Evolutionary conservation across 2,888 invertebrate genomes (phyloP), one percentile per base, ranked within the genome.

Genomic region (Drosophila fungiperda): DNA sequence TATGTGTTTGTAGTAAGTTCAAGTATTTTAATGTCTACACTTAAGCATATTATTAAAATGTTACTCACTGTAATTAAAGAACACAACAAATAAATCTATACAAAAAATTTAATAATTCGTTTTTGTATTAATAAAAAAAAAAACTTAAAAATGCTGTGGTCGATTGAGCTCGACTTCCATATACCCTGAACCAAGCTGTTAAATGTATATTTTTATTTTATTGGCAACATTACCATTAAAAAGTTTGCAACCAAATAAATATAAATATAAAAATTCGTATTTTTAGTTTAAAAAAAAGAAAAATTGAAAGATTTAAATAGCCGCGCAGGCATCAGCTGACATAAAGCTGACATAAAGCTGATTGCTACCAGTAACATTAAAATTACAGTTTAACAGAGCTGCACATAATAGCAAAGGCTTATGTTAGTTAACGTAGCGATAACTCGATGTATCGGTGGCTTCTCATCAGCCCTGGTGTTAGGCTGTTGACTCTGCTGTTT

Each of bases 21-120:
- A 84, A 89, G 89, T 86, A 89, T 89, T 86, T 82, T 73, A 84
- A 78, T 86, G 50, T 45, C 55, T 86, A 89, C 33, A 75, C 67
- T 58, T 87, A 86, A 87, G 87, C 35, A 53, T 66, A 67, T 55
- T 69, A 59, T 68, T 68, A 66, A 73, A 70, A 67, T 78, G 60
- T 60, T 83, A 76, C 71, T 48, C 20, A 50, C 2, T 50, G 17
- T 36, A 76, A 68, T 57, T 60, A 73, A 64, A 60, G 3, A 23
- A 45, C n/a, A 52, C 11, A n/a, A 29, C 20, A 42, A 42, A 57
- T 1, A 32, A 42, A 29, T 29, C 29, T 29, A 29, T 4, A 29
- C 5, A 4, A 26, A 29, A 5, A 29, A 29, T 29, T 5, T 5
- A 29, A 29, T 29, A 29, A 29, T 29, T 29, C 29, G 29, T 29